Conservation (phyloP, 1,140 invertebrate genomes). For the Dendroctonus ponderosae region DNA sequence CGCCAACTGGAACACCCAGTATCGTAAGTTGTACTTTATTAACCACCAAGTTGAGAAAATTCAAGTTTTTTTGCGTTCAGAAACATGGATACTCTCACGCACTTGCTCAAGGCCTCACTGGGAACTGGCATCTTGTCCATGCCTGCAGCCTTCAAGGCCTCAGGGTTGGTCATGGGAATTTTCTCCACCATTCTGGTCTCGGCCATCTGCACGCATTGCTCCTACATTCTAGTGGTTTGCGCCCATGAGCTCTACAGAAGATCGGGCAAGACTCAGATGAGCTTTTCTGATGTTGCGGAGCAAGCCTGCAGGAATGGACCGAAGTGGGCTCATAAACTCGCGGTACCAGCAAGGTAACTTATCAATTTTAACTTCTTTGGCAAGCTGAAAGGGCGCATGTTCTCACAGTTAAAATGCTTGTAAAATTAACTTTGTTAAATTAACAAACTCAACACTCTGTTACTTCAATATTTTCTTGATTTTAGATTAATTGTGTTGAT, state of each 20-base stretch:
- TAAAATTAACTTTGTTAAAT: too few relatives aligned
- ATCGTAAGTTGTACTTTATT: constrained; percentile 66
- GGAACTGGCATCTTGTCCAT: constrained; percentile 91
- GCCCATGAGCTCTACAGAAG: constrained; percentile 74
- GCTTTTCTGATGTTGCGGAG: constrained; percentile 75
- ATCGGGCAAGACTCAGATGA: constrained; percentile 67
- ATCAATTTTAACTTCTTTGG: background rate
- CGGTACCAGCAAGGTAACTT: constrained; percentile 62
- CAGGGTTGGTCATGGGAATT: constrained; percentile 75
- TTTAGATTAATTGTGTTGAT: constrained; percentile 59
- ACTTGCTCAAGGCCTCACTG: constrained; percentile 83
- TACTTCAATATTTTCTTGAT: constrained; percentile 32
- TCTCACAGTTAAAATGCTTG: too few relatives aligned
- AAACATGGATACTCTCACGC: constrained; percentile 79
- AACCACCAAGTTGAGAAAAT: too few relatives aligned
- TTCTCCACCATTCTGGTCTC: constrained; percentile 77
- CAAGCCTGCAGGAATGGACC: constrained; percentile 72
- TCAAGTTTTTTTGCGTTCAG: constrained; percentile 52
- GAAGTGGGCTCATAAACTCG: constrained; percentile 60
- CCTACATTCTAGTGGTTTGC: constrained; percentile 81
- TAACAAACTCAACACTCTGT: too few relatives aligned
- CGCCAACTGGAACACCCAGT: constrained; percentile 72
- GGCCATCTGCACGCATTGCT: constrained; percentile 81
- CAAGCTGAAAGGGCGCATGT: too few relatives aligned
- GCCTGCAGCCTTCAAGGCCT: constrained; percentile 78